phyloP scores from a whole-genome alignment of 2,113 vertebrate species.

The Smithornis capensis region DNA sequence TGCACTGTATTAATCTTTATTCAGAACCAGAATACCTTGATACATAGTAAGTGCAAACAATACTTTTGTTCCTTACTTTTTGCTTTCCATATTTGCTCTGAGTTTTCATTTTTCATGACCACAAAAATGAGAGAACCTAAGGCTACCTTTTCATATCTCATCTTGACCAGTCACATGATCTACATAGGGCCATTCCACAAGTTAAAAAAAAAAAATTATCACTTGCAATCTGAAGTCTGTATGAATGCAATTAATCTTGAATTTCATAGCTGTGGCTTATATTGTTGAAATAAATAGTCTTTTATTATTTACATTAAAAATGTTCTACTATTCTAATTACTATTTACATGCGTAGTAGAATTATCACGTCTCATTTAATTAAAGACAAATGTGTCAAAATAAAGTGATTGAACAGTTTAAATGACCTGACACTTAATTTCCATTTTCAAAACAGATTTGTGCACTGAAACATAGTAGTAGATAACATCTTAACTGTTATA shows the following conservation, averaged over 20 bases:
- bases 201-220: neutral
- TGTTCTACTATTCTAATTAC: neutral
- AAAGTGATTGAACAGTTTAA: neutral
- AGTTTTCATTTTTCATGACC: neutral
- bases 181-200: neutral
- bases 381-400: neutral
- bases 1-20: neutral
- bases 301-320: neutral
- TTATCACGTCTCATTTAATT: neutral
- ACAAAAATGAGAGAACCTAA: neutral
- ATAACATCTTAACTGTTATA: neutral
- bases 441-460: neutral
- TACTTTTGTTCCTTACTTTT: neutral
- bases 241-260: neutral
- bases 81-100: neutral
- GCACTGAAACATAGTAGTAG: neutral
- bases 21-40: neutral
- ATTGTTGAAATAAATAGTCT: neutral
- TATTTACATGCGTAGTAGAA: neutral
- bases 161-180: neutral
- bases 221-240: neutral
- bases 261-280: neutral
- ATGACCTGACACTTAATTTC: neutral
- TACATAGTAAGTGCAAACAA: neutral
- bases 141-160: neutral